Evolutionary conservation across 2,888 invertebrate species (phyloP).

Genomic region (Tricholauxania praeusta): DNA sequence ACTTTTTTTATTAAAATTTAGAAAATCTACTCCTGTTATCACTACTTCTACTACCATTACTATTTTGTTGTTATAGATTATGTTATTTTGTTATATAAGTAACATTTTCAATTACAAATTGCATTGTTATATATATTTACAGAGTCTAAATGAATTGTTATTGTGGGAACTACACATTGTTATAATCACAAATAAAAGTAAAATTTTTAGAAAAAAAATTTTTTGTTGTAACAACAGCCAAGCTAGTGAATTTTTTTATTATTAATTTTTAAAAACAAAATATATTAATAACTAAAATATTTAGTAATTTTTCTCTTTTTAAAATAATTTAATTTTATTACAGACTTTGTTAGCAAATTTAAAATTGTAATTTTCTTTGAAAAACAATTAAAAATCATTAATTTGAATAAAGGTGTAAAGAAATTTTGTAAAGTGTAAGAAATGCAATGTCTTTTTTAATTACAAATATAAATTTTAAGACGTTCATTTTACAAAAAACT

Average conservation of each 20-base stretch:
- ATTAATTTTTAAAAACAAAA: neutral
- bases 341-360: conserved; percentile 27
- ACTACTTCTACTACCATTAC: no score
- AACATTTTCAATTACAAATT: conserved; percentile 30
- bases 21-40: no score
- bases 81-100: conserved; percentile 34
- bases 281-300: conserved; percentile 9
- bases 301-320: conserved; percentile 1
- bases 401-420: conserved; percentile 16
- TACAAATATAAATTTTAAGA: conserved; percentile 13
- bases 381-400: conserved; percentile 6
- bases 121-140: conserved; percentile 28
- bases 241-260: conserved; percentile 51
- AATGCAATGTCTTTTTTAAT: conserved; percentile 14
- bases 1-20: neutral
- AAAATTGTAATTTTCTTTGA: conserved; percentile 15
- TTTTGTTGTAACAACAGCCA: conserved; percentile 59
- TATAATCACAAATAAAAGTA: conserved; percentile 38
- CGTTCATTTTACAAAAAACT: conserved; percentile 34
- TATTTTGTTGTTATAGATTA: no score
- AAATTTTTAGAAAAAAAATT: conserved; percentile 26
- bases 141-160: conserved; percentile 23
- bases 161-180: conserved; percentile 8
- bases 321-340: conserved; percentile 14
- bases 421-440: conserved; percentile 10